Conservation (phyloP, 2,113 vertebrate species). For the Barbus barbus region DNA sequence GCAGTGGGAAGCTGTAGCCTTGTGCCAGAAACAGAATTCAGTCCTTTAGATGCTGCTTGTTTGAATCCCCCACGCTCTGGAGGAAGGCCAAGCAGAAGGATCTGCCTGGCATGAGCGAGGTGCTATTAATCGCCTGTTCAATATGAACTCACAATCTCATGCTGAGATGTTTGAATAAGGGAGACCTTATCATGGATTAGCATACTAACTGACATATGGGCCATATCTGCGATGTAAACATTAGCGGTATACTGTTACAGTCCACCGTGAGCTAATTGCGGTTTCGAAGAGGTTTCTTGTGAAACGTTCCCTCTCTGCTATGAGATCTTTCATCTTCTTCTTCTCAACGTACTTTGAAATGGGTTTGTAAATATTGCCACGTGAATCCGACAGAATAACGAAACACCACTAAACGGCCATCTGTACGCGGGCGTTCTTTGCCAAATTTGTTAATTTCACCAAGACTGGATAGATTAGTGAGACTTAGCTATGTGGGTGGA, state of each 20-base stretch:
- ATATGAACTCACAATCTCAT: constrained; percentile 41
- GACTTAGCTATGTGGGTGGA: constrained; percentile 11
- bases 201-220: constrained; percentile 41
- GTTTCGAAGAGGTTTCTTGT: background rate
- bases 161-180: constrained; percentile 45
- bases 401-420: constrained; percentile 29
- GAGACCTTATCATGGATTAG: constrained; percentile 40
- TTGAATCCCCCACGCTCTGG: constrained; percentile 47
- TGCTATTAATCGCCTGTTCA: constrained; percentile 55
- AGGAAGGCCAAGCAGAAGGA: constrained; percentile 50
- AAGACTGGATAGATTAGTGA: constrained; percentile 14
- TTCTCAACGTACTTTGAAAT: background rate
- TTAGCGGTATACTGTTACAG: background rate
- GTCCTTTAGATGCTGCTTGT: constrained; percentile 42
- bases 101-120: constrained; percentile 52
- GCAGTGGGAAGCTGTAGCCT: constrained; percentile 33
- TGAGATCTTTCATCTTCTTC: background rate
- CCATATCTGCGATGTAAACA: constrained; percentile 20
- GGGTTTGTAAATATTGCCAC: background rate
- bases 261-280: background rate
- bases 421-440: constrained; percentile 1
- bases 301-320: constrained; percentile 3
- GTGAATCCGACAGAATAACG: background rate
- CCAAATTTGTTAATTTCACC: constrained; percentile 18
- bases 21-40: constrained; percentile 45